Conservation (phyloP, 2,888 invertebrate species). For the Drosophila pseudotakahashii region DNA sequence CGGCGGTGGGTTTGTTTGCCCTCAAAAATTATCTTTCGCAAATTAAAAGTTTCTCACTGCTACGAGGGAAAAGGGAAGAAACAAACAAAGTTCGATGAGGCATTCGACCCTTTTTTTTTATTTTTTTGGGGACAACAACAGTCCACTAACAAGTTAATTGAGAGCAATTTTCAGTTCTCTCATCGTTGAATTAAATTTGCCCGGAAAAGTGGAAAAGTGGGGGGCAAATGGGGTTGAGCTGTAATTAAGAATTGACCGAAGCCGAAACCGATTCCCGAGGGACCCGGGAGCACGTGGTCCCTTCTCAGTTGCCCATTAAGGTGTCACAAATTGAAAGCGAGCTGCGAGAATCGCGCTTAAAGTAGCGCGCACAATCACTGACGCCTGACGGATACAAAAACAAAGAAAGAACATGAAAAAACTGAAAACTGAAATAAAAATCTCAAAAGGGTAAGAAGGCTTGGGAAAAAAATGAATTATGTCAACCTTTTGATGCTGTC, state of each 20-base stretch:
- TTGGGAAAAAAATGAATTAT: slow-evolving; percentile 31
- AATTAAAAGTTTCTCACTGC: slow-evolving; percentile 58
- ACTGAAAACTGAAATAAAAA: slow-evolving; percentile 14
- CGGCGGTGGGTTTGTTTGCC: slow-evolving; percentile 5
- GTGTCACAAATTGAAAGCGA: slow-evolving; percentile 58
- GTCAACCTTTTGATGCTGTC: slow-evolving; percentile 67
- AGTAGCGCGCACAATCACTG: slow-evolving; percentile 48
- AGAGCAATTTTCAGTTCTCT: slow-evolving; percentile 53
- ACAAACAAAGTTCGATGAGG: slow-evolving; percentile 20
- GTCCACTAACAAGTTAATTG: slow-evolving; percentile 50
- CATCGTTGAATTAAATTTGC: slow-evolving; percentile 41
- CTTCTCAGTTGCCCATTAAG: slow-evolving; percentile 56
- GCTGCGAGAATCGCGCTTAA: slow-evolving; percentile 48
- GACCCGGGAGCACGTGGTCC: slow-evolving; percentile 47
- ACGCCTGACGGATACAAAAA: slow-evolving; percentile 21
- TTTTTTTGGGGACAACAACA: slow-evolving; percentile 20
- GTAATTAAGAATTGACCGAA: slow-evolving; percentile 20
- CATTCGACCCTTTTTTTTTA: slow-evolving; percentile 28
- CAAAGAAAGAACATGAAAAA: neutral
- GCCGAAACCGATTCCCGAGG: slow-evolving; percentile 21
- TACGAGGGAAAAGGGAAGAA: neutral
- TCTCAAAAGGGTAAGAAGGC: slow-evolving; percentile 1
- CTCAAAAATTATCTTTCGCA: slow-evolving; percentile 40
- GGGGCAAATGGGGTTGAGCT: neutral
- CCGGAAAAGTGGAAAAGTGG: slow-evolving; percentile 1